phyloP scores from a whole-genome alignment of 1,140 invertebrate species.

The Apis cerana region DNA sequence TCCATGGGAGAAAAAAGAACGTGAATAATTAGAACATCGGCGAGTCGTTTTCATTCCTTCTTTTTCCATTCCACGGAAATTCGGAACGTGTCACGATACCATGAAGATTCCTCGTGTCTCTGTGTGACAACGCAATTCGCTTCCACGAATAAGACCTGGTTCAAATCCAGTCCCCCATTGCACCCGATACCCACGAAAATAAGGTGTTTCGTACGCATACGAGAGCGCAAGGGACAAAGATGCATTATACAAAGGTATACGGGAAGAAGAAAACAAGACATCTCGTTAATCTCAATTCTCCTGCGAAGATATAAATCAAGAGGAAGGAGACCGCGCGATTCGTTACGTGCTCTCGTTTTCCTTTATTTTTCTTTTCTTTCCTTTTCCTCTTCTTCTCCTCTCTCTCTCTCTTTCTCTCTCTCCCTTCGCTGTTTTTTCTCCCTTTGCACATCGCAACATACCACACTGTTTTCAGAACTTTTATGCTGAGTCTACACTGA shows the following conservation, averaged over 20 bases:
- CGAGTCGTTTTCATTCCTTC: neutral
- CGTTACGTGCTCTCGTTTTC: constrained; percentile 20
- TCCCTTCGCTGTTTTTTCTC: neutral
- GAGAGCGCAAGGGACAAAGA: constrained; percentile 5
- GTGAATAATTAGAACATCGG: neutral
- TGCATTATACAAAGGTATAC: constrained; percentile 6
- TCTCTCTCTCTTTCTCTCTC: neutral
- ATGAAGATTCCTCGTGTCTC: neutral
- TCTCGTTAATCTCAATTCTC: constrained; percentile 51
- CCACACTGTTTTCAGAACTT: constrained; percentile 4
- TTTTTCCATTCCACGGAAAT: neutral
- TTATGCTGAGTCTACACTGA: too few relatives aligned
- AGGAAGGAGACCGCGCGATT: constrained; percentile 25
- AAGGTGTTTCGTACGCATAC: constrained; percentile 15
- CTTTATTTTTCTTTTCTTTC: neutral
- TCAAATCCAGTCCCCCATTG: neutral
- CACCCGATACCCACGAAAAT: neutral
- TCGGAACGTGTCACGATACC: neutral
- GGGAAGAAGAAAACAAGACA: constrained; percentile 4
- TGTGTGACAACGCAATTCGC: neutral
- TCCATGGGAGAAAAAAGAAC: too few relatives aligned
- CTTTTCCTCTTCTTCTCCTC: too few relatives aligned
- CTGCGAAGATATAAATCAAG: constrained; percentile 44
- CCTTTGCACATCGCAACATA: neutral
- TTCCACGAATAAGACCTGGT: neutral